Evolutionary conservation across 2,113 vertebrate species (phyloP).

Genomic region (Physeter macrocephalus): DNA sequence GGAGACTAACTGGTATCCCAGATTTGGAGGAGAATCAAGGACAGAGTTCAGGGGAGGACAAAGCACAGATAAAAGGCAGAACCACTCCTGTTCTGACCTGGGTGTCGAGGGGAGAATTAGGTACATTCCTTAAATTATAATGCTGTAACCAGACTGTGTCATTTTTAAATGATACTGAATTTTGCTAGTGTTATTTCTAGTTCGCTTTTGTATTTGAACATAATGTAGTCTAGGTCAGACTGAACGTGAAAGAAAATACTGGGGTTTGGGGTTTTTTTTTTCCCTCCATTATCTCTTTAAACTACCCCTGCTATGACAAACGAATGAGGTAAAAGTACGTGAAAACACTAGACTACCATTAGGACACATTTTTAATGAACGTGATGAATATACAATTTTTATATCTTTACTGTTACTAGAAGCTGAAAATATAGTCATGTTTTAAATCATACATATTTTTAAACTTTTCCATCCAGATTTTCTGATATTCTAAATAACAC

Average conservation of each 20-base stretch:
- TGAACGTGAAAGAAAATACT: neutral
- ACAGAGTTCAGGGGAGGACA: neutral
- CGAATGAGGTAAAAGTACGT: neutral
- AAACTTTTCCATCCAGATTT: neutral
- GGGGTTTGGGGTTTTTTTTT: neutral
- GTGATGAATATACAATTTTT: neutral
- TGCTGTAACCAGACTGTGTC: neutral
- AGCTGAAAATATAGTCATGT: neutral
- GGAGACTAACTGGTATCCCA: neutral
- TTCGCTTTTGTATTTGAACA: neutral
- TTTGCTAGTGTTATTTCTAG: neutral
- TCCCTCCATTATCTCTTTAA: neutral
- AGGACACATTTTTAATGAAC: neutral
- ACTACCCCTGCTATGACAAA: neutral
- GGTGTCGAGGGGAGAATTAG: neutral
- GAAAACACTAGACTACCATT: neutral
- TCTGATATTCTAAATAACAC: neutral
- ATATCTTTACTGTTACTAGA: neutral
- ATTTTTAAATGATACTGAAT: neutral
- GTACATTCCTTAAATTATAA: neutral
- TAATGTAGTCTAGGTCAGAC: neutral
- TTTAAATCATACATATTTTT: neutral
- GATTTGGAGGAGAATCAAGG: neutral
- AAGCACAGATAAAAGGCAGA: neutral
- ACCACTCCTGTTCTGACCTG: neutral